Evolutionary conservation across 2,113 vertebrate species (phyloP), one percentile per base, ranked within the genome.

Genomic region (Plectropomus leopardus): DNA sequence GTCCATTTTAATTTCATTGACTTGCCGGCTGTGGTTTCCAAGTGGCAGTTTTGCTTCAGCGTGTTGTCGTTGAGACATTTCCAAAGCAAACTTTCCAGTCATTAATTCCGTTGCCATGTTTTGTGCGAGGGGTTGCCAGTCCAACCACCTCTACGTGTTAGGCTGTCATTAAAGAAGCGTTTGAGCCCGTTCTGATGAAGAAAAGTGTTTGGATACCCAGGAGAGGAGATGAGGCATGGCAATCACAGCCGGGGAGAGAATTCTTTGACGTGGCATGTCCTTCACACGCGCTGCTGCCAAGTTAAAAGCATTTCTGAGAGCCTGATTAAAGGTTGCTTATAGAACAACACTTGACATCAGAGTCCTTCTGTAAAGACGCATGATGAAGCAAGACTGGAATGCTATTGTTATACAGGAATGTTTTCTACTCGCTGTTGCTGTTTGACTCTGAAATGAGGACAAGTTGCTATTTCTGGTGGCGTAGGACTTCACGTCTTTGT

Each of bases 81-180:
- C 93, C 93, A 94, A 95, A 90, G 86, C 79, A 91, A 91, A 92
- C 90, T 85, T 93, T 94, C 87, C 91, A 88, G 76, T 85, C 80
- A 69, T 87, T 85, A 80, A 84, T 89, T 83, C 86, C 17, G 59
- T 76, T 80, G 63, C 84, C 69, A 53, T 83, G 76, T 81, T 73
- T 76, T 65, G 57, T 76, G 81, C 70, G 89, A 84, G 61, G 60
- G 50, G 75, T 86, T 7, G 63, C 81, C 76, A 76, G 40, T 71
- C 74, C 85, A 68, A 85, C 77, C 84, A 53, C 73, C 65, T 75
- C 67, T 68, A 61, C 55, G 78, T 86, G 90, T 87, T 81, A 36
- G 61, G 69, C 58, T 91, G 75, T 86, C 84, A 93, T 93, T 90
- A 91, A 83, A 61, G 53, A 83, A 76, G 85, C 79, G 86, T 91